Base-by-base conservation (phyloP, 2,113 vertebrate genomes). In the Pseudopipra pipra region DNA sequence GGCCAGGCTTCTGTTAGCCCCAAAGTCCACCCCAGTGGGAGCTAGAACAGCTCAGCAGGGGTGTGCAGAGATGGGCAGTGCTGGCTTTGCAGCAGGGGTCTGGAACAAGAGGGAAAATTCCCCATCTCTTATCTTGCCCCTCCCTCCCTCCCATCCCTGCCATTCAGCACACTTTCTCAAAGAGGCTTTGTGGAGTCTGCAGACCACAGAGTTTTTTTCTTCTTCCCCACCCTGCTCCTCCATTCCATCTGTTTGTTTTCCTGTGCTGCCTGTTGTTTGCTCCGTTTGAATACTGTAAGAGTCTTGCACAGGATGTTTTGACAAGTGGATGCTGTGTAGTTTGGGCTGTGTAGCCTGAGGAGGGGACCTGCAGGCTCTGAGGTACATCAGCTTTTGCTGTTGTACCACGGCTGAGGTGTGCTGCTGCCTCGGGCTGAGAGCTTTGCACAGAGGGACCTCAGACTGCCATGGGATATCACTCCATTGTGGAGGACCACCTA, bases 61-160 rank as follows among this genome's bases (percentile, higher is more conserved):
- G 2, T 51, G 46, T 51, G 62, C 47, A 61, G 82, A 54, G 54
- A 35, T 62, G 58, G 75, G 41, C 58, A 93, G 78, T 11, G 74
- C 58, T 70, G 85, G 33, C 58, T 93, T 85, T 87, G 90, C 74
- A 89, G 56, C 67, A 30, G 78, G 58, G 82, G 4, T 79, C 58
- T 72, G 78, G 41, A 79, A 70, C 75, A 80, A 79, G 85, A 66
- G n/a, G 16, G 24, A 73, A 70, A 76, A 90, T 68, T 65, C 44
- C 24, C 54, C 31, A 5, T 90, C 56, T 87, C 82, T 61, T 47
- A 3, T 6, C 62, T 56, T n/a, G 31, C n/a, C 33, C 58, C 14
- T 89, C 66, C 54, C 12, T 89, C 65, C 39, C 43, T 76, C 62
- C 37, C 31, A 56, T 6, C 33, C 3, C 28, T 12, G 24, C 71